Evolutionary conservation across 2,888 invertebrate species (phyloP).

Genomic region (Parelbella ahira): DNA sequence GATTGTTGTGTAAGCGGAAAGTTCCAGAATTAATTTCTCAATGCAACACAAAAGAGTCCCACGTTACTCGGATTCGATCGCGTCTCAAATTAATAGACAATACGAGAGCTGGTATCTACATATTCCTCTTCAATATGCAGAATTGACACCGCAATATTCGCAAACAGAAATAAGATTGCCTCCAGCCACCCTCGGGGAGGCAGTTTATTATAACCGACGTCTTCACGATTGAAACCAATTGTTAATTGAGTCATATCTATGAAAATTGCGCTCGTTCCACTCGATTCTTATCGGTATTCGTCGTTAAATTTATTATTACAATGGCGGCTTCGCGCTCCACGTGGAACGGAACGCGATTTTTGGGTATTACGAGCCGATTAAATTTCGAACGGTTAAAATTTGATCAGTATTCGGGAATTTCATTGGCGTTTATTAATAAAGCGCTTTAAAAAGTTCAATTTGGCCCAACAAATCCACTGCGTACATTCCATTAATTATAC

Average conservation of each 20-base stretch:
- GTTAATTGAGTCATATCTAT: constrained; percentile 81
- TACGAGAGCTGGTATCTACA: constrained; percentile 59
- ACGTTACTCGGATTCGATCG: constrained; percentile 42
- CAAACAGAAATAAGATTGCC: constrained; percentile 79
- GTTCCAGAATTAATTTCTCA: constrained; percentile 2
- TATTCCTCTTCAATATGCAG: constrained; percentile 75
- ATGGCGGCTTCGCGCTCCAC: constrained; percentile 55
- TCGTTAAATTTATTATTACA: constrained; percentile 72
- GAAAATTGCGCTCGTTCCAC: constrained; percentile 73
- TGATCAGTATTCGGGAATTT: constrained; percentile 29
- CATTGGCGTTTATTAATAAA: constrained; percentile 23
- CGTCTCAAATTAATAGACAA: constrained; percentile 62
- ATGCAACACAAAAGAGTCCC: constrained; percentile 14
- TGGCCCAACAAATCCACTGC: neutral
- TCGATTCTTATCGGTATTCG: constrained; percentile 76
- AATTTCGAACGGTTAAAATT: constrained; percentile 33
- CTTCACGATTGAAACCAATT: constrained; percentile 80
- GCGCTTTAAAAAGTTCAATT: too few relatives aligned
- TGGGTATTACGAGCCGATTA: constrained; percentile 47
- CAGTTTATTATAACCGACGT: constrained; percentile 76
- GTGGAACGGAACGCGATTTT: constrained; percentile 52
- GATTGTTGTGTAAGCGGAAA: constrained; percentile 1
- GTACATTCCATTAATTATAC: too few relatives aligned
- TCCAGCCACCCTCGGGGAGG: constrained; percentile 60
- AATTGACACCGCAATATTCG: constrained; percentile 79